These are phyloP conservation scores for Sarcophilus harrisii DNA, from an alignment of 2,797 vertebrate genomes.

Conservation along the genomic window DNA sequence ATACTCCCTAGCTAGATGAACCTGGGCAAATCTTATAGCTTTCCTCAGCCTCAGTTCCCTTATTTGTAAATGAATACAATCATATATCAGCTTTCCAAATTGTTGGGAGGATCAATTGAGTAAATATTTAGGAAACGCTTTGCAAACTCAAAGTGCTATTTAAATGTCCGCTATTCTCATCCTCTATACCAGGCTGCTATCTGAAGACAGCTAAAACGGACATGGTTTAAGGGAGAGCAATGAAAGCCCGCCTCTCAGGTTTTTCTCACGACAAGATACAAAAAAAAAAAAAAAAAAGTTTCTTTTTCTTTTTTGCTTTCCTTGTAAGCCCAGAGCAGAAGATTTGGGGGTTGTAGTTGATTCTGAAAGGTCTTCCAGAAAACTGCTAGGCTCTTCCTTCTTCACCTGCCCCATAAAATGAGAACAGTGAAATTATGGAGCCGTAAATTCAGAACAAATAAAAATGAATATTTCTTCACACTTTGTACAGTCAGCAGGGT, in stretches of 20 bases:
- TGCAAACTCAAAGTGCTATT: background rate
- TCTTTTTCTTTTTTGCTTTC: constrained; percentile 19
- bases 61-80: background rate
- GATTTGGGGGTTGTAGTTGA: constrained; percentile 1
- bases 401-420: constrained; percentile 52
- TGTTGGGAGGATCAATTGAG: background rate
- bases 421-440: constrained; percentile 63
- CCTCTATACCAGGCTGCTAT: background rate
- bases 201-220: background rate
- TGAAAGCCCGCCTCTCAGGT: background rate
- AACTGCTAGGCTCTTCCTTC: constrained; percentile 33
- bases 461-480: constrained; percentile 48
- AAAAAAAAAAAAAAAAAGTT: background rate
- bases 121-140: background rate
- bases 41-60: background rate
- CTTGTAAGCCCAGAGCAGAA: background rate
- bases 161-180: background rate
- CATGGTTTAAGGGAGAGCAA: background rate
- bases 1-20: background rate
- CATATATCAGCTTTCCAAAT: background rate
- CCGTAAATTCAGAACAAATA: constrained; percentile 63
- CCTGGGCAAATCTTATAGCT: background rate
- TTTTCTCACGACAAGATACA: background rate
- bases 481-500: constrained; percentile 21
- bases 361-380: constrained; percentile 49